A percentile compares a stretch with the other conserved stretches of the same genome.
phyloP scores from a whole-genome alignment of 2,888 invertebrate genomes.

The Eledona agricola region DNA sequence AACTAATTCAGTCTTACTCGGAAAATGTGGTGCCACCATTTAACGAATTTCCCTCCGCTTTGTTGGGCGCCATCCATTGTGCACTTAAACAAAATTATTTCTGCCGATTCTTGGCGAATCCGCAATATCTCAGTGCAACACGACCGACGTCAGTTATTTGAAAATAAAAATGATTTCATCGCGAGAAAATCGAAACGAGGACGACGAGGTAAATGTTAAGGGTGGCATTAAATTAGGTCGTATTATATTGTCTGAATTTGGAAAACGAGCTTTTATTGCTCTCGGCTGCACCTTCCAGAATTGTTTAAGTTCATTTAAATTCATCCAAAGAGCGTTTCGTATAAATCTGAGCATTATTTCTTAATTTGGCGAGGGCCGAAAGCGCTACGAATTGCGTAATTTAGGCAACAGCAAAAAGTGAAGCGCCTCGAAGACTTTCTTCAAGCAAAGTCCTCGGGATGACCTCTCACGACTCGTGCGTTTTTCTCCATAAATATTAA shows the following conservation, averaged over 20 bases:
- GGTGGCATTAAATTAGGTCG: slow-evolving; percentile 14
- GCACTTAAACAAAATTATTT: slow-evolving; percentile 2
- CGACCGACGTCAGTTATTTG: slow-evolving; percentile 19
- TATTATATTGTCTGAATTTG: slow-evolving; percentile 23
- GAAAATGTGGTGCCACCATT: slow-evolving; percentile 7
- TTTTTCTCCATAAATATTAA: too few species aligned
- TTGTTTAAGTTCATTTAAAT: slow-evolving; percentile 24
- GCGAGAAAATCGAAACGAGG: slow-evolving; percentile 13
- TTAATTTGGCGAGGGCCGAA: too few species aligned
- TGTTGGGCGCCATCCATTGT: slow-evolving; percentile 12
- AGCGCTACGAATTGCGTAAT: slow-evolving; percentile 24
- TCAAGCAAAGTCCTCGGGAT: too few species aligned
- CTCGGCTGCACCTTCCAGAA: slow-evolving; percentile 20
- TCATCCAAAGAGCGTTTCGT: slow-evolving; percentile 10
- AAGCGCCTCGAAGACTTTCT: too few species aligned
- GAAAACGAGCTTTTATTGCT: slow-evolving; percentile 23
- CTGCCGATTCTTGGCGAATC: slow-evolving; percentile 12
- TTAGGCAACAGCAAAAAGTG: slow-evolving; percentile 24
- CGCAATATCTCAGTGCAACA: slow-evolving; percentile 14
- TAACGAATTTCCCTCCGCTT: background rate
- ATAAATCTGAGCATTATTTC: slow-evolving; percentile 12
- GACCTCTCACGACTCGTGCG: too few species aligned
- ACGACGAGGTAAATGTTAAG: slow-evolving; percentile 1
- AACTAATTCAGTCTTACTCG: slow-evolving; percentile 2
- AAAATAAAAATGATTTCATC: slow-evolving; percentile 35